phyloP scores from a whole-genome alignment of 1,140 invertebrate genomes.

The Drusus annulatus region DNA sequence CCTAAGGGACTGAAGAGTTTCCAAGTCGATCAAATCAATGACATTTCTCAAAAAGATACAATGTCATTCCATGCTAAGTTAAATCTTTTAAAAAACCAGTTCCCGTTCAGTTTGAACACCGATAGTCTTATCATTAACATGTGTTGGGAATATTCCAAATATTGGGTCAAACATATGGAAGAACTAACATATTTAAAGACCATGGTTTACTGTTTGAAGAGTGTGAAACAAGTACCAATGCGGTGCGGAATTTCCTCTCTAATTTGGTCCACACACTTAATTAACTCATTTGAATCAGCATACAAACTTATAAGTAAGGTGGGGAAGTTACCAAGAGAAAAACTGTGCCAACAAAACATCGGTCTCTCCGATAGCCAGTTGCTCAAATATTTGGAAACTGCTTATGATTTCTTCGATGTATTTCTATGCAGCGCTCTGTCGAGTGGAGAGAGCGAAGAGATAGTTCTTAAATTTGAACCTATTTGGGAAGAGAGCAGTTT shows the following conservation, averaged over 20 bases:
- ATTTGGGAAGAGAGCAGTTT: slow-evolving; percentile 78
- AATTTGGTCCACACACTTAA: slow-evolving; percentile 90
- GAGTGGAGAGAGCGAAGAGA: slow-evolving; percentile 67
- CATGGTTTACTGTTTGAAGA: slow-evolving; percentile 74
- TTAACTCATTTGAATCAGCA: slow-evolving; percentile 80
- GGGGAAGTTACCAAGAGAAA: slow-evolving; percentile 89
- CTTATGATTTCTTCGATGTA: slow-evolving; percentile 81
- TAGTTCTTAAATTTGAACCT: slow-evolving; percentile 76
- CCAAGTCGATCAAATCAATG: slow-evolving; percentile 52
- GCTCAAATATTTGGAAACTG: slow-evolving; percentile 79
- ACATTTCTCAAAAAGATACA: slow-evolving; percentile 61
- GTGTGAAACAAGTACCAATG: slow-evolving; percentile 76
- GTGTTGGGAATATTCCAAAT: slow-evolving; percentile 90
- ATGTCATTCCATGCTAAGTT: slow-evolving; percentile 71
- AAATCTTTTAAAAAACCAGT: slow-evolving; percentile 78
- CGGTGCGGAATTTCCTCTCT: slow-evolving; percentile 85
- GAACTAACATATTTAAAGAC: slow-evolving; percentile 77
- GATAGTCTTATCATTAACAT: slow-evolving; percentile 87
- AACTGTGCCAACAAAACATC: slow-evolving; percentile 82
- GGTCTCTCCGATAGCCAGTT: slow-evolving; percentile 81
- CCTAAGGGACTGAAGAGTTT: slow-evolving; percentile 35
- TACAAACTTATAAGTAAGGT: slow-evolving; percentile 90
- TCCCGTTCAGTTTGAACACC: slow-evolving; percentile 88
- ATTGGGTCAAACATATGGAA: slow-evolving; percentile 87
- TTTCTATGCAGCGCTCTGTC: slow-evolving; percentile 78